phyloP scores from a whole-genome alignment of 2,797 vertebrate species.

The Serranus cabrilla region DNA sequence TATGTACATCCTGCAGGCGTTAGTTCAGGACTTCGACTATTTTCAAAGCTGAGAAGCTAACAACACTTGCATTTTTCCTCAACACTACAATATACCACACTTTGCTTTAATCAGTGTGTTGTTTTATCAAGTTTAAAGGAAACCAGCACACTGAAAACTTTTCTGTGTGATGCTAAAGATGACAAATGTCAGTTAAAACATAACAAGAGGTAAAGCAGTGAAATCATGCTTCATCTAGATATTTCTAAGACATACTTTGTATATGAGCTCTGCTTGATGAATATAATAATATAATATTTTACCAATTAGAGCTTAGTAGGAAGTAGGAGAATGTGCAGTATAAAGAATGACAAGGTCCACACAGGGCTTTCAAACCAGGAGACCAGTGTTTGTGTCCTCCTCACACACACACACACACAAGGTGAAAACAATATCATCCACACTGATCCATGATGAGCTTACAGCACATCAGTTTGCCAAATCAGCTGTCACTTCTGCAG shows the following conservation, averaged over 20 bases:
- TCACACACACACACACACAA: too few species aligned
- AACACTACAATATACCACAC: background rate
- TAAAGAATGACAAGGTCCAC: too few species aligned
- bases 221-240: background rate
- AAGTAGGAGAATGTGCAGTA: too few species aligned
- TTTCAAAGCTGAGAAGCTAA: background rate
- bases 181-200: too few species aligned
- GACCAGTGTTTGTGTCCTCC: too few species aligned
- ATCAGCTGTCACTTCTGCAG: conserved; percentile 74
- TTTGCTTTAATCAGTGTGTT: background rate
- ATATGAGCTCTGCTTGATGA: background rate
- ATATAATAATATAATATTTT: background rate
- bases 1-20: conserved; percentile 30
- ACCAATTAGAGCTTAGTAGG: background rate
- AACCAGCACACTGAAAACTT: background rate
- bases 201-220: background rate
- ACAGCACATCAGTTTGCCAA: background rate
- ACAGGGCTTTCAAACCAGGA: too few species aligned
- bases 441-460: background rate
- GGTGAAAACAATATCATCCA: too few species aligned
- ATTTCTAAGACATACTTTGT: background rate
- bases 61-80: background rate
- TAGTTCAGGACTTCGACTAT: conserved; percentile 19
- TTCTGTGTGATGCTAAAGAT: too few species aligned
- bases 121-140: background rate